Evolutionary conservation across 2,113 vertebrate species (phyloP), one percentile per base, ranked within the genome.

Genomic region (Limanda limanda): DNA sequence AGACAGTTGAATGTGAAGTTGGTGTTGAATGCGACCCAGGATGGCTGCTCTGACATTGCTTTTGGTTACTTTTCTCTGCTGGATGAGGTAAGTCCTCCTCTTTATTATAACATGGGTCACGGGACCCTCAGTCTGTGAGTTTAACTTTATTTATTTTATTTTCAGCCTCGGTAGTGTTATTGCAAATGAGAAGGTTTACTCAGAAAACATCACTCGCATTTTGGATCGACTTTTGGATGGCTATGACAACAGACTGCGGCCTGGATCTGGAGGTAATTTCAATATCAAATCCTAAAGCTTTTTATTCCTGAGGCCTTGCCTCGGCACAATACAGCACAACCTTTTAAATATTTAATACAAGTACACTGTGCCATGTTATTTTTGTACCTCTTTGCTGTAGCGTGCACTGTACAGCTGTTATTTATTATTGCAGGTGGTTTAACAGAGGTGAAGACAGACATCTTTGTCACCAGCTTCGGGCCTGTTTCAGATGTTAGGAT

Each of bases 241-340:
- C 48, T 99, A 99, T 69, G 97, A 98, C 92, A 98, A 97, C 81
- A 91, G 96, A 55, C 91, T 98, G 17, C 92, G 97, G 0, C 97
- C 97, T 2, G 97, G 97, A 73, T 97, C 97, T 76, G 96, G 96
- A 94, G 96, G 97, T 96, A 93, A 58, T 57, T 68, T 14, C 55
- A 25, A n/a, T 15, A 2, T 67, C 5, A 71, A 25, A 63, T 37
- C 17, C 14, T 54, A 11, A 68, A 27, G 6, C 55, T 14, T 23
- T n/a, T 2, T 18, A 5, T 21, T n/a, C 51, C 51, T 47, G 12
- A 17, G 12, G 47, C 40, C 12, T 42, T 1, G 40, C 40, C 0
- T 13, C 11, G 40, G 40, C 10, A 48, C 17, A 48, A 48, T 48
- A 18, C 47, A 48, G 17, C 47, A 51, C 15, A 4, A 18, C 47